phyloP scores from a whole-genome alignment of 2,797 vertebrate species.

The Petrocephalus sullivani region DNA sequence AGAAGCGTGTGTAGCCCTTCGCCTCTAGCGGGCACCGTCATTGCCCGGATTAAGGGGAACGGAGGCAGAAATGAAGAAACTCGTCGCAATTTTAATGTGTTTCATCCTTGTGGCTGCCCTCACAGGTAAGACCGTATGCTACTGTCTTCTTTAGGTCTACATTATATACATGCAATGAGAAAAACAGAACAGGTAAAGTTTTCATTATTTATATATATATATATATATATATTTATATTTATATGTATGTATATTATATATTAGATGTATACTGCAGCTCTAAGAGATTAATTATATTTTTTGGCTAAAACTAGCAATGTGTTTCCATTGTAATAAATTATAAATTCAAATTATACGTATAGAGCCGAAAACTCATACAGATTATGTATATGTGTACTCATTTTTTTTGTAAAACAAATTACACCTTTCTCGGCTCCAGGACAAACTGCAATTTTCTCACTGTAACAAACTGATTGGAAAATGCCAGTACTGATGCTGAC shows the following conservation, averaged over 20 bases:
- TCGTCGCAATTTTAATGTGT: background rate
- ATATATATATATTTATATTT: too few species aligned
- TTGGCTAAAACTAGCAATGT: background rate
- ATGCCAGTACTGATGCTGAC: background rate
- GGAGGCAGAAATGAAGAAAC: conserved; percentile 7
- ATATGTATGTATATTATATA: too few species aligned
- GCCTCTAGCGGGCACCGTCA: background rate
- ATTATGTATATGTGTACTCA: too few species aligned
- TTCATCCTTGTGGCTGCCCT: background rate
- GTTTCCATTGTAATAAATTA: background rate
- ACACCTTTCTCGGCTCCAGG: background rate
- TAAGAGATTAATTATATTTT: background rate
- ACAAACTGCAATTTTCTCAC: background rate
- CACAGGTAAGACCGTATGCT: background rate
- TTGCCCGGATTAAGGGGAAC: background rate
- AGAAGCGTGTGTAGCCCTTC: background rate
- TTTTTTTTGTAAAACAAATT: too few species aligned
- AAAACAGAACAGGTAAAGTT: background rate
- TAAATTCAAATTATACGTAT: background rate
- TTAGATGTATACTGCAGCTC: too few species aligned
- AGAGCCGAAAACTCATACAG: background rate
- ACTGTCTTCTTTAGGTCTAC: background rate
- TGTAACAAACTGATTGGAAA: background rate
- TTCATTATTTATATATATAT: background rate
- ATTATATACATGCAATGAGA: too few species aligned